Percentiles rank a stretch among this genome's conserved stretches.
phyloP scores from a whole-genome alignment of 2,797 vertebrate species.

The Tarsius wallacei region DNA sequence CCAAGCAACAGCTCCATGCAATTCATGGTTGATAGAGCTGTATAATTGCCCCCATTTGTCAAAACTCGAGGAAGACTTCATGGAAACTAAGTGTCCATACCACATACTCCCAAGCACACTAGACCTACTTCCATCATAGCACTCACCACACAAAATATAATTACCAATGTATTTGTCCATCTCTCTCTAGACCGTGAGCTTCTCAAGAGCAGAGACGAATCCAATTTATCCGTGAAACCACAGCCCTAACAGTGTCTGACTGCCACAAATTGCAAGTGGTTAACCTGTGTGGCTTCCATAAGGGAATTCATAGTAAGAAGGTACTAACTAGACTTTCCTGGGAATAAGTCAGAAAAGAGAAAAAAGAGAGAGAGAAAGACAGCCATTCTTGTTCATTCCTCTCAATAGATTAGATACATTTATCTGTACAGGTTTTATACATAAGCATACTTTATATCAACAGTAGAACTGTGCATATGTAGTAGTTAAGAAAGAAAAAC shows the following conservation, averaged over 20 bases:
- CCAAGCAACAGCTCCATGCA: neutral
- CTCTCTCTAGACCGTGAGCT: neutral
- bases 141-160: neutral
- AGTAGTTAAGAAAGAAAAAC: neutral
- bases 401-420: neutral
- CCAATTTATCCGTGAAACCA: neutral
- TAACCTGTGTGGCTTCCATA: neutral
- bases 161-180: neutral
- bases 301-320: neutral
- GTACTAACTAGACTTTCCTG: neutral
- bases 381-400: neutral
- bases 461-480: neutral
- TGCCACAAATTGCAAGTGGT: too few species aligned
- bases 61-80: slow-evolving; percentile 71
- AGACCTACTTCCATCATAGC: neutral
- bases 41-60: slow-evolving; percentile 71
- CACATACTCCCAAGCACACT: neutral
- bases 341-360: neutral
- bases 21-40: slow-evolving; percentile 65
- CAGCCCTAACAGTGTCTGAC: neutral
- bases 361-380: neutral
- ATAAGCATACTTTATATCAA: neutral
- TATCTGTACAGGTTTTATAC: slow-evolving; percentile 23
- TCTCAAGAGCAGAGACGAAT: neutral
- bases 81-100: slow-evolving; percentile 2